Percentiles rank a stretch among this genome's conserved stretches.
These are phyloP conservation scores for Xiphias gladius DNA, from an alignment of 2,113 vertebrate genomes.

Conservation along the genomic window DNA sequence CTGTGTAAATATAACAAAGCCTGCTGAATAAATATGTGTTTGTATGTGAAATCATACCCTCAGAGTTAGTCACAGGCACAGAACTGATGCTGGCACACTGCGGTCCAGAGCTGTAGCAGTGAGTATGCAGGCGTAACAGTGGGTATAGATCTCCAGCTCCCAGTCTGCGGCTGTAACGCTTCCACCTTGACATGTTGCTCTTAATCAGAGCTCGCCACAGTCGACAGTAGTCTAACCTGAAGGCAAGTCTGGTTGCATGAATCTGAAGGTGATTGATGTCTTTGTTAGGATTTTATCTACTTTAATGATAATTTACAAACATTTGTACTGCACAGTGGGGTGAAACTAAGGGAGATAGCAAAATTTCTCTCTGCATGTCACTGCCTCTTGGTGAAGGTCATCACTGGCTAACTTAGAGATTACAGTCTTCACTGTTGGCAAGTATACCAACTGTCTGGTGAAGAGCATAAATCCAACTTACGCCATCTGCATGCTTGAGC, in stretches of 20 bases:
- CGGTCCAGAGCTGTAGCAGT: slow-evolving; percentile 95
- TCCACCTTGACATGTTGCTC: slow-evolving; percentile 89
- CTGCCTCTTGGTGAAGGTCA: background rate
- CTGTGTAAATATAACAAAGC: background rate
- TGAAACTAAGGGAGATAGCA: too few relatives aligned
- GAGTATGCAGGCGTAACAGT: slow-evolving; percentile 94
- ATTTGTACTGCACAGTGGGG: too few relatives aligned
- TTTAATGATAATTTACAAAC: too few relatives aligned
- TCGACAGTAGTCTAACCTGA: slow-evolving; percentile 92
- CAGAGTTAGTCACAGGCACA: slow-evolving; percentile 86
- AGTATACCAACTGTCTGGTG: background rate
- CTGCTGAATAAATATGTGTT: background rate
- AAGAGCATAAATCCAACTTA: background rate
- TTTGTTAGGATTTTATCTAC: background rate
- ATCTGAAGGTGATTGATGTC: slow-evolving; percentile 76
- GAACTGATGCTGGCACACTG: slow-evolving; percentile 90
- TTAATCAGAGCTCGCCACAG: slow-evolving; percentile 96
- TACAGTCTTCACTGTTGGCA: background rate
- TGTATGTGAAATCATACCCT: slow-evolving; percentile 84
- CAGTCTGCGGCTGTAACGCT: slow-evolving; percentile 89
- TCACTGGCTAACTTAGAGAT: background rate
- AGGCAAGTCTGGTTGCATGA: slow-evolving; percentile 91
- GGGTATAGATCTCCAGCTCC: slow-evolving; percentile 94
- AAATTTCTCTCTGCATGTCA: too few relatives aligned
- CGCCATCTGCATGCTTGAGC: too few relatives aligned